phyloP scores from a whole-genome alignment of 64 coral and sea anemone species.

The Exaiptasia diaphana region DNA sequence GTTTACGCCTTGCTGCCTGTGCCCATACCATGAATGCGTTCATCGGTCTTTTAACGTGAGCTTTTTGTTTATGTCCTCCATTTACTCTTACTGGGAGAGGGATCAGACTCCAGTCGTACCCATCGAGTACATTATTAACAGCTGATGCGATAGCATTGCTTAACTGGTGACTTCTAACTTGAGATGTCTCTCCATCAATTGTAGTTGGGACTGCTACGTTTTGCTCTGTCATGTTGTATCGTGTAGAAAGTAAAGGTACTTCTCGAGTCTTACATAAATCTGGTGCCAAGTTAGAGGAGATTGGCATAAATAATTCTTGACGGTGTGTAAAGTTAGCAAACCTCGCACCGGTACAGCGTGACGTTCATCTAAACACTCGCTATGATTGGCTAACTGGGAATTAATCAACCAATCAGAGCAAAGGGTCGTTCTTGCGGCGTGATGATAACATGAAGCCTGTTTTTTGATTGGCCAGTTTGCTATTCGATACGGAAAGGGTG shows the following conservation, averaged over 20 bases:
- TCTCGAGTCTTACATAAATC: conserved; percentile 56
- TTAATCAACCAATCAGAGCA: conserved; percentile 31
- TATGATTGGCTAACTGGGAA: conserved; percentile 61
- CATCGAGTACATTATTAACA: conserved; percentile 96
- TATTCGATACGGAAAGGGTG: not conserved
- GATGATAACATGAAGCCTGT: not conserved
- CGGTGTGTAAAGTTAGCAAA: conserved; percentile 78
- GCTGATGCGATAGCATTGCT: conserved; percentile 89
- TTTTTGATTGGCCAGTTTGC: not conserved
- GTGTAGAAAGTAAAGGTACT: not conserved
- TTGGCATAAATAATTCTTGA: conserved; percentile 87
- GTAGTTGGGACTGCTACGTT: conserved; percentile 21
- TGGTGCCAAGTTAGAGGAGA: conserved; percentile 86
- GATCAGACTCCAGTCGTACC: conserved; percentile 96
- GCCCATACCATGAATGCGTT: conserved; percentile 99
- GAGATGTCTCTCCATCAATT: conserved; percentile 24
- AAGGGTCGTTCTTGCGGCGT: not conserved
- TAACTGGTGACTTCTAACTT: conserved; percentile 65
- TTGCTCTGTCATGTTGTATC: conserved; percentile 57
- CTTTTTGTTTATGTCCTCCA: conserved; percentile 92
- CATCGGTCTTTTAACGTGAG: conserved; percentile 97
- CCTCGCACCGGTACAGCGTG: conserved; percentile 76
- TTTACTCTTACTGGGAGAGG: conserved; percentile 94
- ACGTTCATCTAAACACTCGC: conserved; percentile 54
- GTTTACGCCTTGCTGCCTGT: conserved; percentile 91